Conservation (phyloP, 2,113 vertebrate species). For the Oreochromis niloticus region DNA sequence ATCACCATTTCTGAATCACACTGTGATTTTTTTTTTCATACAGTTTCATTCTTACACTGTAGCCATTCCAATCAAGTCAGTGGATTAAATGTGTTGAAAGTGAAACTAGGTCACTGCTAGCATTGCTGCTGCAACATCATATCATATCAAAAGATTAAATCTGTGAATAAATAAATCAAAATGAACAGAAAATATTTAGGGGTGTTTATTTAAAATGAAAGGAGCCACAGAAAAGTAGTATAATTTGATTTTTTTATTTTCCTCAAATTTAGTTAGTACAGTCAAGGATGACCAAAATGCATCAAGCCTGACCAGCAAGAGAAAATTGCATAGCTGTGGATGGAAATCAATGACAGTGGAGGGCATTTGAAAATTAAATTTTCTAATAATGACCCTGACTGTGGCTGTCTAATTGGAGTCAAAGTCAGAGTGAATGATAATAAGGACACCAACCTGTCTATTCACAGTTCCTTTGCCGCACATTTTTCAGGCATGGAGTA, state of each 20-base stretch:
- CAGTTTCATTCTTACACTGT: constrained; percentile 22
- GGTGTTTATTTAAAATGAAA: constrained; percentile 21
- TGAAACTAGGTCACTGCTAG: constrained; percentile 47
- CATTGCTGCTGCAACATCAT: constrained; percentile 17
- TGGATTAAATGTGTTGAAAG: constrained; percentile 37
- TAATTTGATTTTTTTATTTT: constrained; percentile 8
- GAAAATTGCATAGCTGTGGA: constrained; percentile 34
- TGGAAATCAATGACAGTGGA: constrained; percentile 61
- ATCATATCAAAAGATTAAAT: constrained; percentile 46
- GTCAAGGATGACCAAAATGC: constrained; percentile 22
- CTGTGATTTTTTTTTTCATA: constrained; percentile 3
- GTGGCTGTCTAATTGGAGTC: constrained; percentile 56
- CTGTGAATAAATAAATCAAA: constrained; percentile 32
- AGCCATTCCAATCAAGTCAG: constrained; percentile 42
- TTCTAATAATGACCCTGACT: constrained; percentile 58
- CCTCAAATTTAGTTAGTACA: not conserved
- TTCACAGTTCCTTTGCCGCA: constrained; percentile 22
- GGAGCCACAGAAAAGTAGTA: not conserved
- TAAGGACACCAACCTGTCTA: constrained; percentile 43
- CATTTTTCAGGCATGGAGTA: constrained; percentile 15
- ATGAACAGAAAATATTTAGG: constrained; percentile 15
- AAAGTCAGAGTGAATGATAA: constrained; percentile 53
- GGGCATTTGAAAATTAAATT: constrained; percentile 63
- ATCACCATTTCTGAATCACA: constrained; percentile 46
- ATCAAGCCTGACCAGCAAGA: constrained; percentile 21